phyloP scores from a whole-genome alignment of 1,140 invertebrate species.

The Drosophila littoralis region DNA sequence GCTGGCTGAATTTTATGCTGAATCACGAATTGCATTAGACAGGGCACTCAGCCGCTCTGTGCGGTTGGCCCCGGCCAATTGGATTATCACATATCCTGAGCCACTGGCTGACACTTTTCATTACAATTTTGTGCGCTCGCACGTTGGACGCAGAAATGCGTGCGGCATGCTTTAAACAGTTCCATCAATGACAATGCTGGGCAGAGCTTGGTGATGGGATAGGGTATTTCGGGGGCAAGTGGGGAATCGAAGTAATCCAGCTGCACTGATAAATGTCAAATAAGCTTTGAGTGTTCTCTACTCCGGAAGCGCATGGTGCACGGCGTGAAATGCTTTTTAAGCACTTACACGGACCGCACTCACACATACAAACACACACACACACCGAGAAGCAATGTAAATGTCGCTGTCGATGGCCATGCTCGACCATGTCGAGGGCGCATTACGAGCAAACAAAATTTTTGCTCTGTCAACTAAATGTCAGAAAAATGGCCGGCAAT shows the following conservation, averaged over 20 bases:
- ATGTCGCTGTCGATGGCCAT: slow-evolving; percentile 40
- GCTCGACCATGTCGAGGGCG: slow-evolving; percentile 54
- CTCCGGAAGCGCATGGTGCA: slow-evolving; percentile 6
- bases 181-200: slow-evolving; percentile 69
- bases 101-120: slow-evolving; percentile 60
- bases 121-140: slow-evolving; percentile 63
- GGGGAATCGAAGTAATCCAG: slow-evolving; percentile 58
- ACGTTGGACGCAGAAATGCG: slow-evolving; percentile 39
- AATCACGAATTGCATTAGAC: slow-evolving; percentile 82
- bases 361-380: slow-evolving; percentile 12
- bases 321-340: slow-evolving; percentile 75
- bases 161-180: slow-evolving; percentile 61
- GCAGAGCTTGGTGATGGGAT: not conserved
- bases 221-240: too few species aligned
- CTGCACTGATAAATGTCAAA: slow-evolving; percentile 81
- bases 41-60: slow-evolving; percentile 36
- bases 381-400: slow-evolving; percentile 28
- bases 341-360: slow-evolving; percentile 58
- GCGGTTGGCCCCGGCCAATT: slow-evolving; percentile 59
- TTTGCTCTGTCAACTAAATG: slow-evolving; percentile 79
- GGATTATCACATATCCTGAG: slow-evolving; percentile 67
- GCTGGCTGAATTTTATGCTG: slow-evolving; percentile 71
- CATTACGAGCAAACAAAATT: slow-evolving; percentile 82
- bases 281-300: slow-evolving; percentile 64
- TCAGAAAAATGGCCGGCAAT: slow-evolving; percentile 76